Conservation (phyloP, 1,140 invertebrate genomes). For the Lithobius niger region DNA sequence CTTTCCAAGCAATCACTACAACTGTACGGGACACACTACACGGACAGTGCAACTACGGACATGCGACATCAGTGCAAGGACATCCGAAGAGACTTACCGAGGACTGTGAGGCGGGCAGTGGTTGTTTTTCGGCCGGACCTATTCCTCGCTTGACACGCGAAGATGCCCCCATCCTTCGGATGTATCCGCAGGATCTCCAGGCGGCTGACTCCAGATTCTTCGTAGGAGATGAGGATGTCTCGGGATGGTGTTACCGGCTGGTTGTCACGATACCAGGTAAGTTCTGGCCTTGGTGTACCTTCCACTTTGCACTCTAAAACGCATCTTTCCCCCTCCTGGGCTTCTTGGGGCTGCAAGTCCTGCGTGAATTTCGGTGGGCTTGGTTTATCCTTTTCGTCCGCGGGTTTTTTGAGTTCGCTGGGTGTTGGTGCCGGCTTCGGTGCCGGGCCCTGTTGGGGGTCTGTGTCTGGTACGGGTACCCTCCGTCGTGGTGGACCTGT, state of each 20-base stretch:
- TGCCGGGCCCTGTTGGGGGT: too few species aligned
- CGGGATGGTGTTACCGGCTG: conserved; percentile 45
- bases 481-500: too few species aligned
- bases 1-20: too few species aligned
- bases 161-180: conserved; percentile 57
- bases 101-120: conserved; percentile 53
- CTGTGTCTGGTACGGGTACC: too few species aligned
- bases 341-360: conserved; percentile 49
- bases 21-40: too few species aligned
- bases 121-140: conserved; percentile 60
- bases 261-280: conserved; percentile 65
- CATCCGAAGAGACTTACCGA: too few species aligned
- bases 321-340: conserved; percentile 43
- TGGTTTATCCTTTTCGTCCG: too few species aligned
- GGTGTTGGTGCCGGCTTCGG: too few species aligned
- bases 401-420: too few species aligned
- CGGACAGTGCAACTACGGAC: too few species aligned
- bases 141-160: conserved; percentile 63
- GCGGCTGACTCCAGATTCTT: conserved; percentile 45
- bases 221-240: conserved; percentile 43
- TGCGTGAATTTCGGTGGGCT: conserved; percentile 56
- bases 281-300: conserved; percentile 49
- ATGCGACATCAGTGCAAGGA: conserved; percentile 34
- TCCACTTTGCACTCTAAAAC: conserved; percentile 50
- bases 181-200: conserved; percentile 49